phyloP scores from a whole-genome alignment of 2,113 vertebrate genomes.

The Echinops telfairi region DNA sequence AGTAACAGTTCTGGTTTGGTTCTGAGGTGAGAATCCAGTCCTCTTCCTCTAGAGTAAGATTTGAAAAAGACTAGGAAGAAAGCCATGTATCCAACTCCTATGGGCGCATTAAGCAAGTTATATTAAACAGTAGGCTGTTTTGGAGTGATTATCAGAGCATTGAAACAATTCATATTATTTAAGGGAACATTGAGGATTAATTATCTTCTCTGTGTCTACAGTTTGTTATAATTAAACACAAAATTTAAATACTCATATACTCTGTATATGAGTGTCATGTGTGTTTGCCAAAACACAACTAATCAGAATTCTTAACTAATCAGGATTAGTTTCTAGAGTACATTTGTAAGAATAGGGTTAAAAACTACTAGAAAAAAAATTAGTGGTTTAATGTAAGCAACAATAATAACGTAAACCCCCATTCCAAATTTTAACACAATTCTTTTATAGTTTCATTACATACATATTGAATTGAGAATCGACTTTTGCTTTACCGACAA shows the following conservation, averaged over 20 bases:
- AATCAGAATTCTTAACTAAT: conserved; percentile 4
- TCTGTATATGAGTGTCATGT: neutral
- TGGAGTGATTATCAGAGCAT: conserved; percentile 33
- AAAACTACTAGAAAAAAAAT: neutral
- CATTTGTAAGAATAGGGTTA: neutral
- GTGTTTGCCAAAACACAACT: conserved; percentile 11
- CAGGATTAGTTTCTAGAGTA: neutral
- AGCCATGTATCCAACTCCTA: no score
- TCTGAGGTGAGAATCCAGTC: conserved; percentile 6
- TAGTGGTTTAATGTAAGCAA: conserved; percentile 29
- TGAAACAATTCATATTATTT: conserved; percentile 23
- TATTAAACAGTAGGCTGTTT: neutral
- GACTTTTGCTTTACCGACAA: conserved; percentile 22
- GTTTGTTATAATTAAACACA: conserved; percentile 40
- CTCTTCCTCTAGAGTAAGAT: neutral
- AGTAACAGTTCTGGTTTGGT: neutral
- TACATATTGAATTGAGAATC: conserved; percentile 2
- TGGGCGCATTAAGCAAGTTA: neutral
- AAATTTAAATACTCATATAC: neutral
- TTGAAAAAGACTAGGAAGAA: neutral
- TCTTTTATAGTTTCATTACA: conserved; percentile 10
- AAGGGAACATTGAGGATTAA: neutral
- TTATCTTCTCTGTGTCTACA: neutral
- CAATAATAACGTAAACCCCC: neutral
- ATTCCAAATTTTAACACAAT: neutral